Percentiles rank a stretch among this genome's conserved stretches.
phyloP scores from a whole-genome alignment of 2,113 vertebrate species.

The Myiopsitta monachus region DNA sequence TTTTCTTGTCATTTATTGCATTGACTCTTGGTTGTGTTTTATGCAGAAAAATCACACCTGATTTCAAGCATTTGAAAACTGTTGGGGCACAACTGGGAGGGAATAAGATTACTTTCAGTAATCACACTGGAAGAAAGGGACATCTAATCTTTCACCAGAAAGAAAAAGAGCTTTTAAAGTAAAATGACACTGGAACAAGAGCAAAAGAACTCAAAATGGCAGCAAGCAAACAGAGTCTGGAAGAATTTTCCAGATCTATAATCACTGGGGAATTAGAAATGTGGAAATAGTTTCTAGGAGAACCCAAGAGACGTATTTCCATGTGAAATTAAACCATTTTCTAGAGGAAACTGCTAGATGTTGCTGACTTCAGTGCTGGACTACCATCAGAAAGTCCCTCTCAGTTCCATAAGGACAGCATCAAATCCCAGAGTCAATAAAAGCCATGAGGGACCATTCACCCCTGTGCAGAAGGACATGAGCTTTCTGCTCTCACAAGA shows the following conservation, averaged over 20 bases:
- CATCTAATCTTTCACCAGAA: background rate
- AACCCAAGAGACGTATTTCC: background rate
- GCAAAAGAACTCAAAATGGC: background rate
- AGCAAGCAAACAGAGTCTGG: background rate
- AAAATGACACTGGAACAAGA: background rate
- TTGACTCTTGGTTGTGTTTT: background rate
- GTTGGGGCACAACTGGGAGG: background rate
- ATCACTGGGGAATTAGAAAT: background rate
- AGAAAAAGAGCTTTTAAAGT: background rate
- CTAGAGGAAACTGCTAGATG: background rate
- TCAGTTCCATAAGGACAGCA: background rate
- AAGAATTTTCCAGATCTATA: background rate
- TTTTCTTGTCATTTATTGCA: background rate
- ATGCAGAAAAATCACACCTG: background rate
- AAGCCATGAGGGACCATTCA: background rate
- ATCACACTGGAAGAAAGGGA: background rate
- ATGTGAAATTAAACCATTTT: background rate
- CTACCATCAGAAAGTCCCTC: background rate
- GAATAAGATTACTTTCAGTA: background rate
- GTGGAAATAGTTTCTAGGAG: background rate
- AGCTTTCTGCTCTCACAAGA: background rate
- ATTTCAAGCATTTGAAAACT: background rate
- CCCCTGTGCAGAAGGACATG: accelerated
- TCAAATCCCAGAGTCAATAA: background rate
- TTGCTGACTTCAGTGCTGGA: background rate